phyloP scores from a whole-genome alignment of 2,888 invertebrate genomes.

The Mesoligia furuncula region DNA sequence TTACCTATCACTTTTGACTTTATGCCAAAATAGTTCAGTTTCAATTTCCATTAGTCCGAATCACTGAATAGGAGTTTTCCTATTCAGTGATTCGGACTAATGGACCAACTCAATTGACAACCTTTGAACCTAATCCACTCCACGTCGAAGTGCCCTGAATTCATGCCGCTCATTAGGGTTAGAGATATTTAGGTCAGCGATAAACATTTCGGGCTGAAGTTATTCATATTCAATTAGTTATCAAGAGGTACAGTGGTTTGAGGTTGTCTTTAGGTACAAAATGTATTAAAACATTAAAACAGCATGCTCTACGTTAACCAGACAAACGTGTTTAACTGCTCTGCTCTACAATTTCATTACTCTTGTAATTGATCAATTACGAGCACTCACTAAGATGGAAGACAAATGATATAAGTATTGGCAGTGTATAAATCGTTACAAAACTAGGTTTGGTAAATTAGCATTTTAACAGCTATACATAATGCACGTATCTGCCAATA shows the following conservation, averaged over 20 bases:
- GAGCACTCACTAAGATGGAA: background rate
- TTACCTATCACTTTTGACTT: background rate
- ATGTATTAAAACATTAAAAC: background rate
- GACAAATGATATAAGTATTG: constrained; percentile 13
- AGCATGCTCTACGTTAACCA: background rate
- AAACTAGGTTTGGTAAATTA: constrained; percentile 4
- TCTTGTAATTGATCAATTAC: constrained; percentile 27
- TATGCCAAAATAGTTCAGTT: background rate
- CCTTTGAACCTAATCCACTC: background rate
- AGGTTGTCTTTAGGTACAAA: background rate
- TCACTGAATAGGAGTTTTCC: background rate
- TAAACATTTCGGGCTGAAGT: background rate
- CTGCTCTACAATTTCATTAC: background rate
- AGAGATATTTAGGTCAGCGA: background rate
- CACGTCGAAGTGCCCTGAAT: background rate
- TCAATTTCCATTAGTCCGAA: background rate
- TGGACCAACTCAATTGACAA: background rate
- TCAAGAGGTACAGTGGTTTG: background rate
- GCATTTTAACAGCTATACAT: background rate
- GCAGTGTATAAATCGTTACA: background rate
- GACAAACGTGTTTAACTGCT: background rate
- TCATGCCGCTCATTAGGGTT: background rate
- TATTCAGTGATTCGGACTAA: no score
- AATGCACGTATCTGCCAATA: constrained; percentile 18
- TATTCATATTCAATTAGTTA: background rate